Conservation (phyloP, 2,113 vertebrate species). For the Hyperopisus bebe region DNA sequence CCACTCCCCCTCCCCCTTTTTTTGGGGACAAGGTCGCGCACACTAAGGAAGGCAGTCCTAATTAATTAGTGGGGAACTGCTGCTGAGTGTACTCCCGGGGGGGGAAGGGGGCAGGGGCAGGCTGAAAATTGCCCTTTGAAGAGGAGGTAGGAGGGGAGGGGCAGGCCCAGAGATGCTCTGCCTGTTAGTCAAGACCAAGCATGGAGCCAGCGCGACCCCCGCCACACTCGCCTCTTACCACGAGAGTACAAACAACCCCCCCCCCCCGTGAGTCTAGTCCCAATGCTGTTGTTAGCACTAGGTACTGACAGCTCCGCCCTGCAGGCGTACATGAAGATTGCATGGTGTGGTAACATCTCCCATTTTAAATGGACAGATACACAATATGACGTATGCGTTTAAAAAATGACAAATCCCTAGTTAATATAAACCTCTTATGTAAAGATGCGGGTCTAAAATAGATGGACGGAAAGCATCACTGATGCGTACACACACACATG, state of each 20-base stretch:
- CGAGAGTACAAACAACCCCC: neutral
- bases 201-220: neutral
- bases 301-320: neutral
- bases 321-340: neutral
- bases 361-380: neutral
- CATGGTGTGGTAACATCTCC: neutral
- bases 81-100: constrained; percentile 33
- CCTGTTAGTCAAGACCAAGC: neutral
- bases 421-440: constrained; percentile 2
- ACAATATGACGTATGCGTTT: neutral
- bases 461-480: neutral
- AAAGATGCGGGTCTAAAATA: neutral
- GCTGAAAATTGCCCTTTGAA: neutral
- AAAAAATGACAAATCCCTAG: neutral
- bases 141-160: neutral
- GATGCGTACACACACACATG: neutral
- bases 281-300: neutral
- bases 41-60: constrained; percentile 29
- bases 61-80: constrained; percentile 33
- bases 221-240: neutral
- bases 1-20: neutral
- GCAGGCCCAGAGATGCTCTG: neutral
- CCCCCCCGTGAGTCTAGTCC: neutral
- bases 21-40: constrained; percentile 31
- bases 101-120: neutral